These are phyloP conservation scores for Polydrusus cervinus DNA, from an alignment of 2,888 invertebrate species.

Conservation along the genomic window DNA sequence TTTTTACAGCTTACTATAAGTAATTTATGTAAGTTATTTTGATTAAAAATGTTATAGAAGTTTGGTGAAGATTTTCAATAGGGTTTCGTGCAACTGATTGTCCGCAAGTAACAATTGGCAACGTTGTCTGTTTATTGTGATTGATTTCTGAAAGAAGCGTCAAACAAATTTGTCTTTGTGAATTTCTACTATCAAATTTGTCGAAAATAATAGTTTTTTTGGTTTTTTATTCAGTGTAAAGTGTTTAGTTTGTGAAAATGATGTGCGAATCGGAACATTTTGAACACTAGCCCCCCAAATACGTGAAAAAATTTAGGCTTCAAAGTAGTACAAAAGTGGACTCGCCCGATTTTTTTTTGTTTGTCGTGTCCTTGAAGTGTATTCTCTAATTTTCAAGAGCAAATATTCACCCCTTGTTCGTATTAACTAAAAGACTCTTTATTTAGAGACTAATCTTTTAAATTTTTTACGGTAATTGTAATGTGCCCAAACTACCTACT, in stretches of 20 bases:
- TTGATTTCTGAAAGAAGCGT: constrained; percentile 43
- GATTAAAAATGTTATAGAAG: too few species aligned
- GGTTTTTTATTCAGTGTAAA: constrained; percentile 27
- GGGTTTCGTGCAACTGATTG: not conserved
- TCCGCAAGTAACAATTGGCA: constrained; percentile 30
- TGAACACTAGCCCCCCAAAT: constrained; percentile 60
- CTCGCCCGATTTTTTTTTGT: constrained; percentile 65
- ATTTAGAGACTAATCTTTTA: constrained; percentile 56
- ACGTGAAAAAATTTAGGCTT: constrained; percentile 7
- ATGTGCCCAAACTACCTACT: constrained; percentile 79
- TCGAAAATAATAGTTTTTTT: constrained; percentile 17
- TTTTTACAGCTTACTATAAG: too few species aligned
- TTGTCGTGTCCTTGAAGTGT: constrained; percentile 56
- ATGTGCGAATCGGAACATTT: constrained; percentile 63
- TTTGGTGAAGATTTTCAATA: too few species aligned
- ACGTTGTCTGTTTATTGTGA: constrained; percentile 48
- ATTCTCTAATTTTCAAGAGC: constrained; percentile 56
- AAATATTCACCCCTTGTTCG: constrained; percentile 23
- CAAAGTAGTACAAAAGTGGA: constrained; percentile 65
- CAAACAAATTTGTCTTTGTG: constrained; percentile 52
- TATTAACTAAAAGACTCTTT: constrained; percentile 34
- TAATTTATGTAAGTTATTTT: too few species aligned
- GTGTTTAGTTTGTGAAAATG: constrained; percentile 59
- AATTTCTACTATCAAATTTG: constrained; percentile 20
- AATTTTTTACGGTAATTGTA: constrained; percentile 70